Percentiles rank a stretch among this genome's conserved stretches.
These are phyloP conservation scores for Chelonoidis abingdonii DNA, from an alignment of 2,113 vertebrate species.

Conservation along the genomic window DNA sequence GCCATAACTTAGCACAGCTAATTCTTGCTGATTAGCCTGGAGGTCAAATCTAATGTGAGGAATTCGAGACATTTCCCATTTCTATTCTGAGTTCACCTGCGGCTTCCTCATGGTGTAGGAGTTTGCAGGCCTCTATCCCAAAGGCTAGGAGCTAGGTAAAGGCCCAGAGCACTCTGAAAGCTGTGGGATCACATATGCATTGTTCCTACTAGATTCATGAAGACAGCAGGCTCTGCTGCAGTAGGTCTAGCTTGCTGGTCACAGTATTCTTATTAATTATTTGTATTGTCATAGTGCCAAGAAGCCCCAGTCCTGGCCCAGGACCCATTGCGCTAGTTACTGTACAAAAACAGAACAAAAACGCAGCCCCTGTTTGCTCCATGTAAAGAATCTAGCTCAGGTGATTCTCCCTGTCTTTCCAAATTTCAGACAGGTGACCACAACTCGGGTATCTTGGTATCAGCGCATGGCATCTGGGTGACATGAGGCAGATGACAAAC, in stretches of 20 bases:
- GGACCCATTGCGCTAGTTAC: neutral
- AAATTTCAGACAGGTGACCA: neutral
- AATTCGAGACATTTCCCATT: neutral
- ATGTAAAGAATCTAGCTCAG: neutral
- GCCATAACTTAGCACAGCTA: neutral
- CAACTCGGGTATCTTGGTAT: neutral
- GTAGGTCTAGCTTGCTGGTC: neutral
- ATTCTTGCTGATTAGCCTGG: neutral
- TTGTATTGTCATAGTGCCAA: neutral
- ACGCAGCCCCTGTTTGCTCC: neutral
- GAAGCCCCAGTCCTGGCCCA: neutral
- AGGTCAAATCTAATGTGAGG: neutral
- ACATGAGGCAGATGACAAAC: neutral
- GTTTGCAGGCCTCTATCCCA: neutral
- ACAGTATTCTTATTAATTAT: neutral
- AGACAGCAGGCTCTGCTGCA: neutral
- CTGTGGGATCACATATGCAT: neutral
- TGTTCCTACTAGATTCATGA: neutral
- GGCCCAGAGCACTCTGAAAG: neutral
- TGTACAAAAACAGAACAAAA: neutral
- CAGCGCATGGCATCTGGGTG: neutral
- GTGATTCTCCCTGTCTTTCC: neutral
- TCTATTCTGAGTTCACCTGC: neutral
- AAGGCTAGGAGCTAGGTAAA: neutral
- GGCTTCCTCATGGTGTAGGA: neutral